Conservation (phyloP, 2,113 vertebrate species). For the Nothobranchius furzeri region DNA sequence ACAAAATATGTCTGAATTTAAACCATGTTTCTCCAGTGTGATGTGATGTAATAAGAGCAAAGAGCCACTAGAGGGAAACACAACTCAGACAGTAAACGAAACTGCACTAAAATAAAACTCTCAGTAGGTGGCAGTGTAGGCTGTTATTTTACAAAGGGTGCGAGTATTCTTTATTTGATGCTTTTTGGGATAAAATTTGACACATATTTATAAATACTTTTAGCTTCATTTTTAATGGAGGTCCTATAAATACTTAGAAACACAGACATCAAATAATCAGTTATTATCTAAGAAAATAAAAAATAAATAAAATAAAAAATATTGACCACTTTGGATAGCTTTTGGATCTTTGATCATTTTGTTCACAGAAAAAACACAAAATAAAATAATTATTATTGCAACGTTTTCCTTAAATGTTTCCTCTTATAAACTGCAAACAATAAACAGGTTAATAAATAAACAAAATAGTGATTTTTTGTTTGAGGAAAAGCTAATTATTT, state of each 20-base stretch:
- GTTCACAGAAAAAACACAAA: too few relatives aligned
- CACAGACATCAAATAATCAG: neutral
- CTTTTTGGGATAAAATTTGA: neutral
- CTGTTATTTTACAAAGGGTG: neutral
- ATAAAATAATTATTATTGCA: neutral
- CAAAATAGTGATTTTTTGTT: too few relatives aligned
- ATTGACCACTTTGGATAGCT: too few relatives aligned
- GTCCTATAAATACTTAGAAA: neutral
- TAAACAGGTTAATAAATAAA: too few relatives aligned
- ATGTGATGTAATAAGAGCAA: slow-evolving; percentile 14
- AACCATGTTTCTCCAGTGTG: neutral
- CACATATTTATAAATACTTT: neutral
- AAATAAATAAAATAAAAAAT: too few relatives aligned
- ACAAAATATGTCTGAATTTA: too few relatives aligned
- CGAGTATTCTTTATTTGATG: neutral
- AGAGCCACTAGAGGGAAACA: slow-evolving; percentile 38
- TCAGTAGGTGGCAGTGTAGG: slow-evolving; percentile 31
- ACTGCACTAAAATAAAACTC: fast-evolving
- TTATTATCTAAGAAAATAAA: too few relatives aligned
- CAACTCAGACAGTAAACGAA: neutral
- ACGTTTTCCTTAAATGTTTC: neutral
- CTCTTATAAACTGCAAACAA: neutral
- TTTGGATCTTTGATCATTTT: too few relatives aligned
- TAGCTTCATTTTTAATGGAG: neutral
- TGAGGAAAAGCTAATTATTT: too few relatives aligned